Evolutionary conservation across 1,140 invertebrate genomes (phyloP), one percentile per base, ranked within the genome.

Genomic region (Drosophila carrolli): DNA sequence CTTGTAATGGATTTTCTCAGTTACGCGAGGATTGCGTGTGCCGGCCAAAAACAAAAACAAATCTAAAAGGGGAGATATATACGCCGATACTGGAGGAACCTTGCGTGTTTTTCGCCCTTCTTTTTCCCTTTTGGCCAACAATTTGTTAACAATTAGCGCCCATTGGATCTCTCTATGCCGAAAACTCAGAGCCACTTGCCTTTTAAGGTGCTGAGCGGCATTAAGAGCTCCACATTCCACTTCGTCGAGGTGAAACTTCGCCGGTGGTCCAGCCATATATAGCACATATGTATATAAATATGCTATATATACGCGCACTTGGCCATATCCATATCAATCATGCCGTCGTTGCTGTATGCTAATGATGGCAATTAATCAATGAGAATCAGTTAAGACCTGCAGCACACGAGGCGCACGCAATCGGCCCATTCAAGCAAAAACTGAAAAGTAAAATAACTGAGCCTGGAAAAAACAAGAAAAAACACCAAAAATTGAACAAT

Each of bases 291-390:
- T 29, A 58, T 41, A 41, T 48, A 16, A 19, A n/a, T 19, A 40
- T 14, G 4, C 10, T 11, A 44, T 16, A 56, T 43, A 50, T 48
- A 27, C 13, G 48, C 41, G 44, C n/a, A 50, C 53, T 56, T 19
- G 51, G 61, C 38, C 60, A 47, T 58, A 57, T 71, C 66, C 82
- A 78, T 84, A 89, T 88, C 84, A 89, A 89, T 88, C 84, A 88
- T 88, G 76, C 65, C 80, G 79, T 89, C 84, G 78, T 88, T 86
- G 75, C 58, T 73, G 76, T 88, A 88, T 88, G 84, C 84, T 88
- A 88, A 88, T 89, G 80, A 88, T 84, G 73, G 84, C 84, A 88
- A 88, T 88, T 88, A 88, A 88, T 88, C 84, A 88, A 88, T 88
- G 77, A 51, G 77, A 84, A 90, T 88, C 84, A 84, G 80, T 88